Conservation (phyloP, 2,113 vertebrate genomes). For the Perccottus glenii region DNA sequence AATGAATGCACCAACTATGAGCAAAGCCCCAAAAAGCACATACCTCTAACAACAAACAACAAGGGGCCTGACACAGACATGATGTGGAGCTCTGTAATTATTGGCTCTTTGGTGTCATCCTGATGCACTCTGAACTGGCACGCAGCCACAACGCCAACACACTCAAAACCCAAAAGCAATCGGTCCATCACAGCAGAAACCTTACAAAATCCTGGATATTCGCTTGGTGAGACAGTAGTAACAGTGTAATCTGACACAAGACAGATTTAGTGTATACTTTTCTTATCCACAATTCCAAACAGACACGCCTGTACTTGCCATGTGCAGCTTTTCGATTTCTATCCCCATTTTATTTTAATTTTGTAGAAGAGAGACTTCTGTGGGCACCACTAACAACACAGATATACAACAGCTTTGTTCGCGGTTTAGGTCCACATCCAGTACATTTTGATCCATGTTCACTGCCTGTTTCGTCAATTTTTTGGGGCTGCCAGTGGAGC, state of each 20-base stretch:
- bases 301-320: constrained; percentile 52
- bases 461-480: constrained; percentile 37
- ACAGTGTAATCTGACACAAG: neutral
- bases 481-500: constrained; percentile 26
- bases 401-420: constrained; percentile 41
- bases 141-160: constrained; percentile 23
- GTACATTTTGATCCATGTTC: constrained; percentile 14
- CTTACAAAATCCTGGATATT: constrained; percentile 31
- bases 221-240: constrained; percentile 23
- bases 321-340: constrained; percentile 23
- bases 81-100: constrained; percentile 63
- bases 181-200: constrained; percentile 36
- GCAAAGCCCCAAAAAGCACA: constrained; percentile 30
- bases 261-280: constrained; percentile 34
- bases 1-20: constrained; percentile 27
- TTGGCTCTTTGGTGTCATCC: constrained; percentile 62
- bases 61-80: constrained; percentile 38
- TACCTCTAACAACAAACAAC: constrained; percentile 49
- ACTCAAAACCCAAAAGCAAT: constrained; percentile 16
- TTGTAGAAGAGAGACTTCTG: constrained; percentile 5
- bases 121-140: constrained; percentile 44
- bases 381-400: constrained; percentile 15
- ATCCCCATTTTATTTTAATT: constrained; percentile 11
- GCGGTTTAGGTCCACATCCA: constrained; percentile 22
- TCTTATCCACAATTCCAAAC: constrained; percentile 41